Base-by-base conservation (phyloP, 2,113 vertebrate species). In the Coptodon rendalli region DNA sequence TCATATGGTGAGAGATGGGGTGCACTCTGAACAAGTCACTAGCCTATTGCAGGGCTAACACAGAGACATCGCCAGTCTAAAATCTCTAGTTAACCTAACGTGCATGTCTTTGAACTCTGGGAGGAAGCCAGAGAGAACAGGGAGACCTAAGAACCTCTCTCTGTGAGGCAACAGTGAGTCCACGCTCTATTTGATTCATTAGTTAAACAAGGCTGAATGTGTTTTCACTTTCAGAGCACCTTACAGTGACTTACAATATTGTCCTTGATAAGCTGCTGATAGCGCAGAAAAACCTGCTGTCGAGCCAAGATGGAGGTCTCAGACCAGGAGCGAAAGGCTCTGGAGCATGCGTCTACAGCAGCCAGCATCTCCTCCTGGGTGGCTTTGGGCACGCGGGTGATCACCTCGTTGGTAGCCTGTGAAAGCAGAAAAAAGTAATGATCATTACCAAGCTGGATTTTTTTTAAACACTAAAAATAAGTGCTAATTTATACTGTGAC, bases 221-320 rank as follows among this genome's bases (percentile, higher is more conserved):
- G 31, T 59, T 80, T 79, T 63, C 19, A 71, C 5, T 54, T 50
- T 80, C 7, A 22, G 31, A 81, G 13, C 50, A 81, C 81, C 9
- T 81, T 31, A 22, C 10, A 22, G 13, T 79, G 78, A 93, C 97
- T 97, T 95, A 99, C 99, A 96, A 99, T 97, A 92, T 99, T 99
- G 89, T 99, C 98, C 94, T 99, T 99, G 96, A 99, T 99, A 83
- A 99, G 97, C 83, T 98, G 98, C 89, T 99, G 99, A 91, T 99
- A 99, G 83, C 97, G 97, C 38, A 99, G 96, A 68, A 99, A 98
- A 91, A 99, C 89, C 94, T 99, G 98, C 94, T 99, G 98, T 24
- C 98, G 97, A 79, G 96, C 95, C 92, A 99, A 93, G 91, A 99
- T 92, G 16, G 99, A 99, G 2, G 97, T 98, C 86, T 98, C 97